phyloP scores from a whole-genome alignment of 2,888 invertebrate species.

The Tiliacea citrago region DNA sequence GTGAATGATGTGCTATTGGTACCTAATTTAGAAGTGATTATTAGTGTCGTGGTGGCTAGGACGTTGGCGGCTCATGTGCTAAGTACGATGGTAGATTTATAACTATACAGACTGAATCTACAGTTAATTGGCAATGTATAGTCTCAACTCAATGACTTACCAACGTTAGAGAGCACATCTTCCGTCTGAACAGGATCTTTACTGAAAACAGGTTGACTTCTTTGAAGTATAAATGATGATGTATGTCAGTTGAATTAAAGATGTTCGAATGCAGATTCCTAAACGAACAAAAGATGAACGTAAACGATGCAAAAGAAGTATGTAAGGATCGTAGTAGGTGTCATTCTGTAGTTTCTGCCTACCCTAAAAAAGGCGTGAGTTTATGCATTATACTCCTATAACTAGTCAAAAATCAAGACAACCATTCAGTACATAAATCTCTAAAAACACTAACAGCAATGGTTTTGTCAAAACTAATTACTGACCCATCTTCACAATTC shows the following conservation, averaged over 20 bases:
- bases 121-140: neutral
- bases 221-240: neutral
- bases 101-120: neutral
- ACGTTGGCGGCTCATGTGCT: neutral
- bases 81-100: neutral
- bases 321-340: no score
- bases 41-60: neutral
- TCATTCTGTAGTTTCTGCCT: no score
- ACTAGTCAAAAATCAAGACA: neutral
- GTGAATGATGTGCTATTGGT: slow-evolving; percentile 1
- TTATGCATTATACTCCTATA: neutral
- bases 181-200: neutral
- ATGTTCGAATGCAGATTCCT: neutral
- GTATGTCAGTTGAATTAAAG: neutral
- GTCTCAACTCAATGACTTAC: neutral
- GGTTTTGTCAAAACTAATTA: slow-evolving; percentile 1
- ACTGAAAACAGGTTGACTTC: neutral
- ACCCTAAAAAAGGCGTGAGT: neutral
- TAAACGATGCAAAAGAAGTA: no score
- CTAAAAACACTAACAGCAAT: neutral
- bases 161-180: neutral
- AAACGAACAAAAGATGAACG: no score
- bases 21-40: neutral
- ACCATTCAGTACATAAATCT: neutral
- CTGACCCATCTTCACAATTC: slow-evolving; percentile 1